Conservation (phyloP, 2,888 invertebrate species). For the Tenodera sinensis region DNA sequence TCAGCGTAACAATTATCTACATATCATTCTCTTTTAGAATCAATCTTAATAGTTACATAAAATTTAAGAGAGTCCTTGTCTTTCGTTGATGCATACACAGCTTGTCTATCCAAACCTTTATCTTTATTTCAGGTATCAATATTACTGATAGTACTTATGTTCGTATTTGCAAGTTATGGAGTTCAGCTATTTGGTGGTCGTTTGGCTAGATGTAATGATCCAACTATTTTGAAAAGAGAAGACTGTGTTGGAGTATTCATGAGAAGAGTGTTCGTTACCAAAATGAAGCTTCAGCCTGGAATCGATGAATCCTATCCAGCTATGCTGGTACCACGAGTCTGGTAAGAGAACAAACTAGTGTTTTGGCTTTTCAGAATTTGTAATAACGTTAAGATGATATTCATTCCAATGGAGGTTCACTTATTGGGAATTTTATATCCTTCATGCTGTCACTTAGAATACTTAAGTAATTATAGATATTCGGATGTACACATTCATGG, state of each 20-base stretch:
- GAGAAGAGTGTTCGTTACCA: conserved; percentile 93
- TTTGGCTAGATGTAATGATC: conserved; percentile 95
- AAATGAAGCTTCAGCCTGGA: conserved; percentile 89
- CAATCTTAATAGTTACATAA: too few species aligned
- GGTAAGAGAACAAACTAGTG: conserved; percentile 56
- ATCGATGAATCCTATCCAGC: conserved; percentile 86
- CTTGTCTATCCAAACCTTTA: too few species aligned
- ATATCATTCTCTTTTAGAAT: too few species aligned
- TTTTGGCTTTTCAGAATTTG: neutral
- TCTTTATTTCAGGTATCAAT: conserved; percentile 77
- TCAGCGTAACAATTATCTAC: too few species aligned
- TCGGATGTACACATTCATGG: neutral
- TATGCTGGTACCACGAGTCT: conserved; percentile 93
- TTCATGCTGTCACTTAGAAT: neutral
- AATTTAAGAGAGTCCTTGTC: too few species aligned
- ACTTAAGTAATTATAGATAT: neutral
- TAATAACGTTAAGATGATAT: neutral
- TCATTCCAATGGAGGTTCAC: neutral
- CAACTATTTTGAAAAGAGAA: conserved; percentile 73
- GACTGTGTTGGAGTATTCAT: conserved; percentile 94
- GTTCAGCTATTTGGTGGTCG: conserved; percentile 97
- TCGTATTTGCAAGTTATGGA: conserved; percentile 98
- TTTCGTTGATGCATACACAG: too few species aligned
- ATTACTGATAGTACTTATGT: conserved; percentile 93
- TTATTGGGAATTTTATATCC: neutral